These are phyloP conservation scores for Nasonia giraulti DNA, from an alignment of 1,140 invertebrate species.

Conservation along the genomic window DNA sequence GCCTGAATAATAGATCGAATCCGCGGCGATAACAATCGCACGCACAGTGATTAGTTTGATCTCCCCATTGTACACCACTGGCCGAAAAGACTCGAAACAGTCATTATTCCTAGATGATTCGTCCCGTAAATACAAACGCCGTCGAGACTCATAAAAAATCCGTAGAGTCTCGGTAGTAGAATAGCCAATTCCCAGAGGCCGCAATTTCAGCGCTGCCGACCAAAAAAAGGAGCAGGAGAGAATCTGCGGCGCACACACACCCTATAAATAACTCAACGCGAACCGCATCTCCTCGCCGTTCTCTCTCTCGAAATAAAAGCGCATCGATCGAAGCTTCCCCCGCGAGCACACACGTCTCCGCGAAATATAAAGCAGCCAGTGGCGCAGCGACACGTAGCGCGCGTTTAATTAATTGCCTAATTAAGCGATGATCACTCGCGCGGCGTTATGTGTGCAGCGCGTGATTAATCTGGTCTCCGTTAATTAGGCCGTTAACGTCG, in stretches of 20 bases:
- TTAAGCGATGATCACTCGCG: constrained; percentile 1
- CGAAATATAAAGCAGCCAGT: neutral
- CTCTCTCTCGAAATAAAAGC: neutral
- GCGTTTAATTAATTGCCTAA: constrained; percentile 37
- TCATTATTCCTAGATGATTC: too few species aligned
- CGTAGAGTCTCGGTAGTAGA: too few species aligned
- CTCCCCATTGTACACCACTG: neutral
- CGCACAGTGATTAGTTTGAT: neutral
- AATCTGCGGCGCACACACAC: neutral
- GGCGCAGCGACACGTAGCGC: neutral
- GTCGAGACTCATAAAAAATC: neutral
- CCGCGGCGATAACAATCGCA: neutral
- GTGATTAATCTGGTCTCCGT: constrained; percentile 10
- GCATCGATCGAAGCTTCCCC: neutral
- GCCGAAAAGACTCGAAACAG: too few species aligned
- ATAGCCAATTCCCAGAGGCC: neutral
- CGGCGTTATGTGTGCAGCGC: neutral
- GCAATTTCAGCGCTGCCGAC: neutral
- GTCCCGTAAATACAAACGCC: too few species aligned
- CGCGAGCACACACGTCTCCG: neutral
- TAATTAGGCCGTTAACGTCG: constrained; percentile 26
- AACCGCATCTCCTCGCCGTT: neutral
- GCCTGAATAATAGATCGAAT: neutral
- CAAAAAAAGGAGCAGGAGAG: neutral
- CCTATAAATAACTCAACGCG: neutral